These are phyloP conservation scores for Dendrocincla tyrannina DNA, from an alignment of 2,797 vertebrate genomes.

Conservation along the genomic window DNA sequence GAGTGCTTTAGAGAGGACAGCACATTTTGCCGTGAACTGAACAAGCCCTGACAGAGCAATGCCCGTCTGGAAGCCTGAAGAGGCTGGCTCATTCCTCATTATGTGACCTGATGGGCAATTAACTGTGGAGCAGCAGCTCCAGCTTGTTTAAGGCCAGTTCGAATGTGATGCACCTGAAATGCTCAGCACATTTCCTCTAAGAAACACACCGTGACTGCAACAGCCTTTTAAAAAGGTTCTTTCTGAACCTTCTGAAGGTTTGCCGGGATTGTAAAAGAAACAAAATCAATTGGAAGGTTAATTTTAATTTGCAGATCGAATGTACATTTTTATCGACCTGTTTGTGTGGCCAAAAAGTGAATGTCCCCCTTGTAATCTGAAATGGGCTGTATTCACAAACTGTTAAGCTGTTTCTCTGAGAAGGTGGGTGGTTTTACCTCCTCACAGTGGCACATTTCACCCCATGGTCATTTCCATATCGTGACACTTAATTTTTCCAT, in stretches of 20 bases:
- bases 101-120: fast-evolving
- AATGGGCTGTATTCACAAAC: background rate
- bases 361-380: background rate
- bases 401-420: background rate
- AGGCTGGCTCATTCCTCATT: fast-evolving
- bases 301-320: constrained; percentile 20
- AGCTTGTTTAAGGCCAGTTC: background rate
- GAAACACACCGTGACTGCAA: background rate
- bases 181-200: background rate
- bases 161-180: background rate
- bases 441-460: background rate
- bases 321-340: background rate
- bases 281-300: constrained; percentile 9
- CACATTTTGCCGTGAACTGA: background rate
- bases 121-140: background rate
- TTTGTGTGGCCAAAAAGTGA: background rate
- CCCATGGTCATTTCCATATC: background rate
- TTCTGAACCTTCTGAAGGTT: background rate
- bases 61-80: background rate
- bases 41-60: background rate
- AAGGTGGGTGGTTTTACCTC: background rate
- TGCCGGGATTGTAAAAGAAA: background rate
- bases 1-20: background rate
- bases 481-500: background rate
- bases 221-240: background rate